Evolutionary conservation across 2,888 invertebrate species (phyloP).

Genomic region (Neoitamus cyanurus): DNA sequence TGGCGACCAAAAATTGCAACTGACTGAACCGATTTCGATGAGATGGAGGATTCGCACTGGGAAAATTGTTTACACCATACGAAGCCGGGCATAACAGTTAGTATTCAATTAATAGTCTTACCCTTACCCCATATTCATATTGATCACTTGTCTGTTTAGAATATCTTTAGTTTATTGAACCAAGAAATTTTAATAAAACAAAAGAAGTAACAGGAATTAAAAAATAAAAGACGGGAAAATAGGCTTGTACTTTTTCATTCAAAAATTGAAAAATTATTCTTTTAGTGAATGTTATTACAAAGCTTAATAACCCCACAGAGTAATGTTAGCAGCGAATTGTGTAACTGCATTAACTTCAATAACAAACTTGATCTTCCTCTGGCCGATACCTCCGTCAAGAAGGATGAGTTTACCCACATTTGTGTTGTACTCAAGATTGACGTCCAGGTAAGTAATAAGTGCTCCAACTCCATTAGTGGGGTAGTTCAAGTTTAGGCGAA

Average conservation of each 20-base stretch:
- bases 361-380: slow-evolving; percentile 60
- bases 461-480: slow-evolving; percentile 59
- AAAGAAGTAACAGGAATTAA: neutral
- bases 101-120: too few relatives aligned
- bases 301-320: neutral
- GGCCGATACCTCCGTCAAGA: slow-evolving; percentile 63
- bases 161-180: too few relatives aligned
- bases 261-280: neutral
- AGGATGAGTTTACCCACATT: slow-evolving; percentile 62
- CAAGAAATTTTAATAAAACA: too few relatives aligned
- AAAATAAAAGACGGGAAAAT: too few relatives aligned
- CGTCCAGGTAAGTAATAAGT: slow-evolving; percentile 60
- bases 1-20: too few relatives aligned
- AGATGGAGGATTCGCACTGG: too few relatives aligned
- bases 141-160: too few relatives aligned
- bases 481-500: slow-evolving; percentile 61
- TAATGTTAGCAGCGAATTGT: neutral
- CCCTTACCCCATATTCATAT: too few relatives aligned
- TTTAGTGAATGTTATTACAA: neutral
- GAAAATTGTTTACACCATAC: too few relatives aligned
- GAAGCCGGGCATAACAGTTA: too few relatives aligned
- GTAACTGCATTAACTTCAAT: slow-evolving; percentile 58
- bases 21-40: too few relatives aligned
- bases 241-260: neutral
- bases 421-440: slow-evolving; percentile 59